Percentiles rank a stretch among this genome's conserved stretches.
phyloP scores from a whole-genome alignment of 2,113 vertebrate species.

The Passer domesticus region DNA sequence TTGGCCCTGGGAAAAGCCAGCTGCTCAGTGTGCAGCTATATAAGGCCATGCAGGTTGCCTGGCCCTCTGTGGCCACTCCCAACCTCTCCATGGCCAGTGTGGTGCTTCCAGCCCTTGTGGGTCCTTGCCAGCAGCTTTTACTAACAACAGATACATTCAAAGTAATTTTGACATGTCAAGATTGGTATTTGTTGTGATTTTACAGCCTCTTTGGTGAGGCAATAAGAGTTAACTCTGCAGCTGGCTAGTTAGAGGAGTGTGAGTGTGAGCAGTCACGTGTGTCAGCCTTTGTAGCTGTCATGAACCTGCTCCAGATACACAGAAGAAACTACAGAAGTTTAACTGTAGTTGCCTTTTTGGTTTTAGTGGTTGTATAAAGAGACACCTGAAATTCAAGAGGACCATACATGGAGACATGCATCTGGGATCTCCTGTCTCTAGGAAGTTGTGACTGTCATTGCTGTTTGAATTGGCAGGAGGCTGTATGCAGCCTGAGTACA shows the following conservation, averaged over 20 bases:
- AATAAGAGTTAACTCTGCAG: not conserved
- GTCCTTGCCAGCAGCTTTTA: not conserved
- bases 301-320: not conserved
- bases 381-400: not conserved
- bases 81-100: not conserved
- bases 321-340: not conserved
- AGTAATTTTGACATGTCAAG: not conserved
- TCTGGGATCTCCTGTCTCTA: not conserved
- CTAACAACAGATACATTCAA: not conserved
- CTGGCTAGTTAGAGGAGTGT: not conserved
- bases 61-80: not conserved
- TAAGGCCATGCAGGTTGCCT: conserved; percentile 18
- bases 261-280: not conserved
- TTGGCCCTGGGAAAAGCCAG: conserved; percentile 37
- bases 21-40: conserved; percentile 23
- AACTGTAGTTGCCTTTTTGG: not conserved
- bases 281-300: not conserved
- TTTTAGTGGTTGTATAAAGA: not conserved
- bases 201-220: not conserved
- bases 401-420: not conserved
- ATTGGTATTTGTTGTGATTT: not conserved
- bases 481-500: not conserved
- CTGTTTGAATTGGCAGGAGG: not conserved
- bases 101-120: not conserved
- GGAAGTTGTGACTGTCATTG: not conserved